Percentiles rank a stretch among this genome's conserved stretches.
These are phyloP conservation scores for Brassicogethes aeneus DNA, from an alignment of 2,888 invertebrate species.

Conservation along the genomic window DNA sequence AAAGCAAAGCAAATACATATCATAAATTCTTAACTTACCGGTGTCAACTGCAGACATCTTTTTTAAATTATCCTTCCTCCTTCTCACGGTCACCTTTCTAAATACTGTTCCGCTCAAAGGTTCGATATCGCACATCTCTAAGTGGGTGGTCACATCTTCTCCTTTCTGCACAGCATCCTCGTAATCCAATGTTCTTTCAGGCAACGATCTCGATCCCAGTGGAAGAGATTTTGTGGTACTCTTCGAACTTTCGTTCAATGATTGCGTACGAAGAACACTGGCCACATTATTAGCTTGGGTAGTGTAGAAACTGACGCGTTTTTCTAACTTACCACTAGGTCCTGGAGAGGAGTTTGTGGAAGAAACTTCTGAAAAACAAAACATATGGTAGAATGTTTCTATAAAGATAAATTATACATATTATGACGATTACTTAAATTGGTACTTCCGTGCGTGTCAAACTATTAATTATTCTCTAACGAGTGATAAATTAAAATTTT, in stretches of 20 bases:
- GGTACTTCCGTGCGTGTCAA: no score
- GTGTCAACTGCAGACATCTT: conserved; percentile 38
- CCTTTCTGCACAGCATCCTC: conserved; percentile 12
- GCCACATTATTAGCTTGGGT: conserved; percentile 8
- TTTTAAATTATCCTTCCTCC: conserved; percentile 41
- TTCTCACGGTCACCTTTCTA: conserved; percentile 54
- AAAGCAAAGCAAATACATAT: no score
- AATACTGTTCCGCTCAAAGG: conserved; percentile 56
- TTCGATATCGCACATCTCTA: conserved; percentile 42
- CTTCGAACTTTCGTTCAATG: conserved; percentile 14
- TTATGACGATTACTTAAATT: no score
- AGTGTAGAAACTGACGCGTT: conserved; percentile 30
- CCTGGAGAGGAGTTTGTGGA: no score
- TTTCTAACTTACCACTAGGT: conserved; percentile 18
- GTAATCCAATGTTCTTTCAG: conserved; percentile 15
- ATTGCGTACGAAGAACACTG: conserved; percentile 14
- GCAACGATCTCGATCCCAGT: conserved; percentile 12
- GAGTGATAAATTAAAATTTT: no score
- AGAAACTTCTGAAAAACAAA: no score
- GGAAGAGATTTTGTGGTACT: background rate
- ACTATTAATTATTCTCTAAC: no score
- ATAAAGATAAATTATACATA: no score
- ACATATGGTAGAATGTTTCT: no score
- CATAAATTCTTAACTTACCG: conserved; percentile 35
- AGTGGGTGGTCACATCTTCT: conserved; percentile 19